Evolutionary conservation across 2,888 invertebrate genomes (phyloP).

Genomic region (Drosophila mettleri): DNA sequence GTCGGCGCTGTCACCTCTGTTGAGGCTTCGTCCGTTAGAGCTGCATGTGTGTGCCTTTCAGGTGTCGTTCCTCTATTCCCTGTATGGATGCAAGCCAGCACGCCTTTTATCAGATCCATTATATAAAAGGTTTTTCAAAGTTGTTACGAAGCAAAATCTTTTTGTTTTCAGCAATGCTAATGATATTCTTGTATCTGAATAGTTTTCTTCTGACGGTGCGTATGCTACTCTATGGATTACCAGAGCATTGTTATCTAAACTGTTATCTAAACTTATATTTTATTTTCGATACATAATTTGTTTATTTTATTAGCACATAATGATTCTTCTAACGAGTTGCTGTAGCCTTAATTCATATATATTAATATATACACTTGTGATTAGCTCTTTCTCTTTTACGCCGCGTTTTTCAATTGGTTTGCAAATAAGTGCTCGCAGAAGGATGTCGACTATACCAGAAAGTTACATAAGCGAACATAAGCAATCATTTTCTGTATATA

Average conservation of each 20-base stretch:
- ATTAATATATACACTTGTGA: conserved; percentile 2
- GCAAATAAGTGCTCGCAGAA: conserved; percentile 15
- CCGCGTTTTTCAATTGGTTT: background rate
- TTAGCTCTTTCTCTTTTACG: background rate
- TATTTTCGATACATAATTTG: no score
- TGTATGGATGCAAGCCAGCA: no score
- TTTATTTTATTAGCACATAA: no score
- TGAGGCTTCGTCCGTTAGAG: conserved; percentile 5
- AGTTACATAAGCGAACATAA: conserved; percentile 67
- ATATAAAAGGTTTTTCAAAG: no score
- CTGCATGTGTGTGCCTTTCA: conserved; percentile 36
- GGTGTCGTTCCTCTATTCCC: conserved; percentile 36
- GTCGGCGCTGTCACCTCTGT: conserved; percentile 25
- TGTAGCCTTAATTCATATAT: background rate
- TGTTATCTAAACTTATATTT: no score
- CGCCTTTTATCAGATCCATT: conserved; percentile 78
- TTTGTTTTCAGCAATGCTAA: conserved; percentile 18
- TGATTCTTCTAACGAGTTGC: background rate
- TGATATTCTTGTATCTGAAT: background rate
- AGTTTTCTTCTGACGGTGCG: background rate
- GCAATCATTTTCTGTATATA: conserved; percentile 62
- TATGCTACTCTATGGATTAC: no score
- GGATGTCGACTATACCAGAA: conserved; percentile 43
- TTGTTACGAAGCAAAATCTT: conserved; percentile 36
- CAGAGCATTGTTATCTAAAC: background rate